These are phyloP conservation scores for Campoletis sonorensis DNA, from an alignment of 1,140 invertebrate genomes.

Conservation along the genomic window DNA sequence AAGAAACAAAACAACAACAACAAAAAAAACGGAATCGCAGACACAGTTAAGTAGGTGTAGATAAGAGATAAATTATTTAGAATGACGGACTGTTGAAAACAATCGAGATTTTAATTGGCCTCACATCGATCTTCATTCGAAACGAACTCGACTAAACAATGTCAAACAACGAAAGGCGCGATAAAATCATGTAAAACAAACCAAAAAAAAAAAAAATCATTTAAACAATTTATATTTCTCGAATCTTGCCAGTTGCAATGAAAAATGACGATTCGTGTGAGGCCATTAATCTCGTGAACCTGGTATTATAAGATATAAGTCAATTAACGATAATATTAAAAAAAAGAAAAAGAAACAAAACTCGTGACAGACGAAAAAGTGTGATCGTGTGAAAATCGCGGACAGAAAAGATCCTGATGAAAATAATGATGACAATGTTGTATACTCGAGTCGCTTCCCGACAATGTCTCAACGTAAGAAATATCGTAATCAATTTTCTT, in stretches of 20 bases:
- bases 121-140: neutral
- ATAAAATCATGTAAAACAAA: neutral
- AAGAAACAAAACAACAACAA: neutral
- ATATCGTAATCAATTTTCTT: conserved; percentile 31
- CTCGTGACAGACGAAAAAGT: neutral
- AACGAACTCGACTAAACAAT: conserved; percentile 2
- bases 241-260: neutral
- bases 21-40: neutral
- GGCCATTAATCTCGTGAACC: conserved; percentile 30
- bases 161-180: neutral
- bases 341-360: conserved; percentile 31
- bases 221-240: too few species aligned
- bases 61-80: conserved; percentile 40
- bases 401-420: neutral
- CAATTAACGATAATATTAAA: conserved; percentile 53
- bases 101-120: conserved; percentile 1
- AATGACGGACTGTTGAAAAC: conserved; percentile 43
- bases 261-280: conserved; percentile 20
- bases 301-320: conserved; percentile 56
- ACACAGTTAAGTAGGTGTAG: conserved; percentile 57
- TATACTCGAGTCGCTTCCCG: conserved; percentile 39
- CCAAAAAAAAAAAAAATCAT: conserved; percentile 19
- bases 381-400: conserved; percentile 17
- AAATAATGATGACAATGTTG: conserved; percentile 17
- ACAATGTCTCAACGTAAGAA: conserved; percentile 38